These are phyloP conservation scores for Calidris pugnax DNA, from an alignment of 2,113 vertebrate genomes.

Conservation along the genomic window DNA sequence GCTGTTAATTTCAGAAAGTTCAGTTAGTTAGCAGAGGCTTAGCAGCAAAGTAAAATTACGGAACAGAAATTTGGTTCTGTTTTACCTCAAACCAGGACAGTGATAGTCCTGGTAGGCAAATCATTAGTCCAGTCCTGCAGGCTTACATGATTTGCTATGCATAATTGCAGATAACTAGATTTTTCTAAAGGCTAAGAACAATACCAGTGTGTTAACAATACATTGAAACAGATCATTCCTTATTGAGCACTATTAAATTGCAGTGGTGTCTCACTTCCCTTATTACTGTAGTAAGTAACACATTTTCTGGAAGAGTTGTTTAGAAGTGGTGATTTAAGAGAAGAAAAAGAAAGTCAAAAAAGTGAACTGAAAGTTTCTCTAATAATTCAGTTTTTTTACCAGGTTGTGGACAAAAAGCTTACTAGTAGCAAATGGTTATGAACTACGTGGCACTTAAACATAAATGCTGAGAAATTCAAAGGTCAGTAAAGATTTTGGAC, in stretches of 20 bases:
- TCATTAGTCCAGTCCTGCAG: neutral
- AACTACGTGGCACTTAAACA: neutral
- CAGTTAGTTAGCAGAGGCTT: neutral
- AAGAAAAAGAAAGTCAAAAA: neutral
- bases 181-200: neutral
- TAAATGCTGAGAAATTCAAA: neutral
- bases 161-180: neutral
- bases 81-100: neutral
- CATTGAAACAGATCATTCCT: neutral
- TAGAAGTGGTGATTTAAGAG: neutral
- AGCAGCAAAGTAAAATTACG: neutral
- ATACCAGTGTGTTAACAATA: neutral
- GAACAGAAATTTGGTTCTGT: neutral
- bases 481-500: neutral
- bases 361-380: neutral
- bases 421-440: neutral
- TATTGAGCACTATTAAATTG: neutral
- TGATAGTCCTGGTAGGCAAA: neutral
- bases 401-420: accelerated
- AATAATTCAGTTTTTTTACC: neutral
- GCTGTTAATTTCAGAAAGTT: neutral
- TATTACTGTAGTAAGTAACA: neutral
- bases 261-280: neutral
- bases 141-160: neutral
- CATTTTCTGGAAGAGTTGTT: neutral